Evolutionary conservation across 1,140 invertebrate species (phyloP), one percentile per base, ranked within the genome.

Genomic region (Brachystomella parvula): DNA sequence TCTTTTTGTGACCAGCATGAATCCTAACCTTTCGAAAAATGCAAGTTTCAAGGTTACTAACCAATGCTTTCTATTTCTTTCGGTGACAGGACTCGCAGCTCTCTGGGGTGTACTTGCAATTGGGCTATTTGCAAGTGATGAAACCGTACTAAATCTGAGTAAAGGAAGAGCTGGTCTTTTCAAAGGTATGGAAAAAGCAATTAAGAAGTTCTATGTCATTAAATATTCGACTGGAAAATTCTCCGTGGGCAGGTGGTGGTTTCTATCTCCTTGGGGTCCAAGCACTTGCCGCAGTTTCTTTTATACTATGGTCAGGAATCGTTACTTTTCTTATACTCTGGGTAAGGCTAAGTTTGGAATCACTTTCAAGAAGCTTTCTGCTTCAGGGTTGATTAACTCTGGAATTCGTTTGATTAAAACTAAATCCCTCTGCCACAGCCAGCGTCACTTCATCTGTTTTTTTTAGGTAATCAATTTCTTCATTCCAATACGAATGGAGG

Each of bases 211-310:
- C n/a, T n/a, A n/a, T n/a, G n/a, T n/a, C n/a, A n/a, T 24, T 21
- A 15, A n/a, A 3, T 63, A 47, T 28, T 29, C 12, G 28, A 49
- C 19, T 31, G 74, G 76, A 26, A 64, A 31, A 3, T 26, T 70
- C 71, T 1, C 31, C 73, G 21, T 73, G 76, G 70, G 32, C 77
- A 89, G 88, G 90, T 47, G 92, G 92, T 21, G 90, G 89, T 21
- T 89, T 87, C 83, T 87, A 92, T 72, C 80, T 94, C n/a, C 78
- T 94, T 0, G 90, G 89, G 0, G 82, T 94, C 29, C 92, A 96
- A 79, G 71, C 80, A 1, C 75, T 94, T 2, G 83, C 87, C 0
- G 85, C 81, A 0, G 60, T 93, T 0, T 88, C 86, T 69, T 81
- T 94, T 19, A 72, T 75, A 15, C 69, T 77, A 17, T 96, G 92